Conservation (phyloP, 2,888 invertebrate species). For the Allacma fusca region DNA sequence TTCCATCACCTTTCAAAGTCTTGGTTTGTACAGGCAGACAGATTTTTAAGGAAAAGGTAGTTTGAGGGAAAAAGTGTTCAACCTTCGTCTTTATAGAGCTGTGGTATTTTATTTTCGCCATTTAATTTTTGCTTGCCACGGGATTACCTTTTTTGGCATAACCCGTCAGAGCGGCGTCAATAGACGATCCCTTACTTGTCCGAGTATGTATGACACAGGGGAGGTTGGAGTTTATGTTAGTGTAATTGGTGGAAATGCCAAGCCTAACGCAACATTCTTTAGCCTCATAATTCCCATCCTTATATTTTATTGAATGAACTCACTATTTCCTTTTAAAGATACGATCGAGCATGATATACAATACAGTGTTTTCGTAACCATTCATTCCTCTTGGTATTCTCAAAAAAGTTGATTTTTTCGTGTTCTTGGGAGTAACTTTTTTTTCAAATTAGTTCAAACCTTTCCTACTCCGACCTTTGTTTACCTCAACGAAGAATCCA, state of each 20-base stretch:
- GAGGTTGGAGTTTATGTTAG: background rate
- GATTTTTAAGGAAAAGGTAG: background rate
- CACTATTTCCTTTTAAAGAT: constrained; percentile 17
- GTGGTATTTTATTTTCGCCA: constrained; percentile 20
- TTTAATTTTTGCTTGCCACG: constrained; percentile 14
- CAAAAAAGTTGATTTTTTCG: background rate
- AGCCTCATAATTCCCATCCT: background rate
- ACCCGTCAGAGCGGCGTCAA: constrained; percentile 36
- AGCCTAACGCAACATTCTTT: constrained; percentile 35
- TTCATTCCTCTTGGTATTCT: background rate
- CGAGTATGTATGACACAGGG: background rate
- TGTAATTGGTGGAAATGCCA: constrained; percentile 33
- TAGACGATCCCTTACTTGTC: constrained; percentile 34
- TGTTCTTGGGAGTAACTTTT: background rate
- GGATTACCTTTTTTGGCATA: constrained; percentile 31
- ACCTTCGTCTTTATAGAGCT: background rate
- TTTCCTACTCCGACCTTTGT: background rate
- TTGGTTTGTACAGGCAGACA: no score
- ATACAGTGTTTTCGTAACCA: background rate
- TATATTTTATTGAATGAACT: constrained; percentile 33
- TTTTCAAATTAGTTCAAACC: background rate
- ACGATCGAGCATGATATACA: background rate
- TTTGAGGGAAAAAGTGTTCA: background rate
- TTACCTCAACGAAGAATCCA: background rate
- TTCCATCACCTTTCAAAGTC: no score